These are phyloP conservation scores for Fregata magnificens DNA, from an alignment of 2,113 vertebrate genomes.

Conservation along the genomic window DNA sequence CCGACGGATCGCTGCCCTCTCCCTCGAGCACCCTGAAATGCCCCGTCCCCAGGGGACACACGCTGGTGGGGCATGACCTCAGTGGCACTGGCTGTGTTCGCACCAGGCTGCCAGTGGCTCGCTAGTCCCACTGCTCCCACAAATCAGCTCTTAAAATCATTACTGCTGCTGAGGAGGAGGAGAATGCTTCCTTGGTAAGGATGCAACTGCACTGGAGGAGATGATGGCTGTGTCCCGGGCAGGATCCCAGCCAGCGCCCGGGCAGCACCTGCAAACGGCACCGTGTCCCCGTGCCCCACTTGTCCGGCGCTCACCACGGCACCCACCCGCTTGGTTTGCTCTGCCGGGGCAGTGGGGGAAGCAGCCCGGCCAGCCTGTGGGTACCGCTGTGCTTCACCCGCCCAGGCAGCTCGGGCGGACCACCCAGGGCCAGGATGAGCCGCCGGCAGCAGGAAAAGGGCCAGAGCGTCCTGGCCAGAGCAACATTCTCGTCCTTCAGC, in stretches of 20 bases:
- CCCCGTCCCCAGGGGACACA: background rate
- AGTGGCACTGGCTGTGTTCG: background rate
- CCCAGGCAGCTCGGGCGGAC: background rate
- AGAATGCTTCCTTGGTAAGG: background rate
- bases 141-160: background rate
- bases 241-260: no score
- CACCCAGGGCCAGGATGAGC: background rate
- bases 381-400: background rate
- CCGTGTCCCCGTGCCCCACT: background rate
- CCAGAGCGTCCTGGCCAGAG: background rate
- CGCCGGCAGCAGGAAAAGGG: background rate
- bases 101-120: background rate
- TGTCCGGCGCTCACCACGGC: background rate
- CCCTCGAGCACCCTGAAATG: background rate
- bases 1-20: fast-evolving
- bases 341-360: background rate
- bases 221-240: background rate
- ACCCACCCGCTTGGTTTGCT: background rate
- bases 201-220: background rate
- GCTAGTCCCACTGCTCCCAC: background rate
- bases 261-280: background rate
- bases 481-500: background rate
- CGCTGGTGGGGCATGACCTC: fast-evolving
- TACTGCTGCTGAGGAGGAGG: background rate
- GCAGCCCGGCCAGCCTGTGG: background rate